Evolutionary conservation across 2,113 vertebrate species (phyloP).

Genomic region (Syrrhaptes paradoxus): DNA sequence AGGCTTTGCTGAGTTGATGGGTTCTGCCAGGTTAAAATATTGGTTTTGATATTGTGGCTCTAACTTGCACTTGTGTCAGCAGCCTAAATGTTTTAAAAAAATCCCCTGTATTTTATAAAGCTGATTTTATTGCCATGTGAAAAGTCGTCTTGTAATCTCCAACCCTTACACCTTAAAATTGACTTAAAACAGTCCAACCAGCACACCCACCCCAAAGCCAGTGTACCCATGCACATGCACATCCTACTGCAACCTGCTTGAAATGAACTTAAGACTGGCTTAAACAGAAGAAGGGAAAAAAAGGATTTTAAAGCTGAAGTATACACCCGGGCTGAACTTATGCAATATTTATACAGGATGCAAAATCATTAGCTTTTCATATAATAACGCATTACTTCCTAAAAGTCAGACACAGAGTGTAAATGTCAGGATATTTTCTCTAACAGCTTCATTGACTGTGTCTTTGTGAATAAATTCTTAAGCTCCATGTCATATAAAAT

Average conservation of each 20-base stretch:
- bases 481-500: neutral
- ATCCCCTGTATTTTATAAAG: neutral
- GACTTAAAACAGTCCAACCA: neutral
- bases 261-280: neutral
- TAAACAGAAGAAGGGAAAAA: neutral
- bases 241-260: neutral
- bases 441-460: neutral
- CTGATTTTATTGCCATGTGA: neutral
- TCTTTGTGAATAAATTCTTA: neutral
- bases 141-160: neutral
- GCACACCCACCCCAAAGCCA: neutral
- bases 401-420: neutral
- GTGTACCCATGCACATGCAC: neutral
- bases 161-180: neutral
- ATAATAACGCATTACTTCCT: neutral
- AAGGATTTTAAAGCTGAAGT: neutral
- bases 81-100: neutral
- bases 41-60: neutral
- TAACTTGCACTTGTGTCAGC: neutral
- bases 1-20: neutral
- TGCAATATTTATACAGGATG: neutral
- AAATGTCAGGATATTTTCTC: conserved; percentile 19
- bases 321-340: neutral
- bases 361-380: conserved; percentile 12
- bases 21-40: neutral